Conservation (phyloP, 2,888 invertebrate species). For the Ptychoptera contaminata region DNA sequence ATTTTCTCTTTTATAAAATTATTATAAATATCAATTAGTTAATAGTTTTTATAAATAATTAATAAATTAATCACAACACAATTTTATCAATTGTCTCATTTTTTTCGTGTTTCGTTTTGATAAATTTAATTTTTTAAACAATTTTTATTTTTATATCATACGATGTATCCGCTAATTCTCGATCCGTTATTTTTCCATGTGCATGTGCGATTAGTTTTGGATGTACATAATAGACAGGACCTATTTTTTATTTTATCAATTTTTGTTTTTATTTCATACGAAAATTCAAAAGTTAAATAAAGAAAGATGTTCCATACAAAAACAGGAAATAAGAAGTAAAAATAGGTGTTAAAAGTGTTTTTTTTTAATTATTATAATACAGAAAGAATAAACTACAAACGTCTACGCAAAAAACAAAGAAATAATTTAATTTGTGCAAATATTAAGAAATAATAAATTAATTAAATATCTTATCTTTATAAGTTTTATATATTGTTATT, state of each 20-base stretch:
- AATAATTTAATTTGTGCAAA: neutral
- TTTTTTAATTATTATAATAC: neutral
- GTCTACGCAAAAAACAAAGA: neutral
- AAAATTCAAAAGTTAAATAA: neutral
- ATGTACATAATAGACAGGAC: conserved; percentile 23
- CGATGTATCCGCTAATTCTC: conserved; percentile 25
- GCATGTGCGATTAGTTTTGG: conserved; percentile 27
- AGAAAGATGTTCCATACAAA: too few species aligned
- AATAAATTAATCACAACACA: too few species aligned
- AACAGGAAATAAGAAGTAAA: too few species aligned
- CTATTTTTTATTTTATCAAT: conserved; percentile 11
- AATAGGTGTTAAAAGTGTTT: too few species aligned
- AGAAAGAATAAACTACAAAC: neutral
- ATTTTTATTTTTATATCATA: conserved; percentile 32
- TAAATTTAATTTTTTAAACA: conserved; percentile 23
- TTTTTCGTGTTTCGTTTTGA: neutral
- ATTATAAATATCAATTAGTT: too few species aligned
- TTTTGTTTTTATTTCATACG: neutral
- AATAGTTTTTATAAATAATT: too few species aligned
- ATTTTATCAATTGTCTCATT: neutral
- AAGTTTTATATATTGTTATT: too few species aligned
- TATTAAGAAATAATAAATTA: neutral
- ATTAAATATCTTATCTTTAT: neutral
- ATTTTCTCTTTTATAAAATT: too few species aligned
- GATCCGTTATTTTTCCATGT: conserved; percentile 23